Evolutionary conservation across 2,797 vertebrate genomes (phyloP).

Genomic region (Cirrhinus mrigala): DNA sequence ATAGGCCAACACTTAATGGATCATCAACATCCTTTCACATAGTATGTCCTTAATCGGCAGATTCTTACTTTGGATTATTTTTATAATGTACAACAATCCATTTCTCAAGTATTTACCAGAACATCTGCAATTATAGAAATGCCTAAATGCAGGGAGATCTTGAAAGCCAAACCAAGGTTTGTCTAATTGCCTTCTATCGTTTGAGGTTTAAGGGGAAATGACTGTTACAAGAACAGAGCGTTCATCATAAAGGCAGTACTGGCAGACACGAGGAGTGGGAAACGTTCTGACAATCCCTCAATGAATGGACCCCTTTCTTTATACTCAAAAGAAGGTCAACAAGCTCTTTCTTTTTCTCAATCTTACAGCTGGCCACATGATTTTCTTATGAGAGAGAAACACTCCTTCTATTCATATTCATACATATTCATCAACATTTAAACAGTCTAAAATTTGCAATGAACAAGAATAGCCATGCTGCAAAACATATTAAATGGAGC

Average conservation of each 20-base stretch:
- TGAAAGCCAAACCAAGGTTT: constrained; percentile 58
- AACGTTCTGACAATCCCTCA: neutral
- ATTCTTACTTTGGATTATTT: neutral
- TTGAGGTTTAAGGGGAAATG: constrained; percentile 58
- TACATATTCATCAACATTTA: constrained; percentile 19
- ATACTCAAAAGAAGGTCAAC: constrained; percentile 19
- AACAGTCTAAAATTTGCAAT: neutral
- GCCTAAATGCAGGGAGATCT: constrained; percentile 66
- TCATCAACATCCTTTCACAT: constrained; percentile 40
- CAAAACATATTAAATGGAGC: neutral
- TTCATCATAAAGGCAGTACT: constrained; percentile 49
- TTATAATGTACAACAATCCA: neutral
- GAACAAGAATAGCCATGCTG: constrained; percentile 14
- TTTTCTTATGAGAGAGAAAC: neutral
- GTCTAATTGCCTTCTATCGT: constrained; percentile 64
- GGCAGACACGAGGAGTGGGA: constrained; percentile 25
- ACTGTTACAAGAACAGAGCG: constrained; percentile 56
- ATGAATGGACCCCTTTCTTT: constrained; percentile 2
- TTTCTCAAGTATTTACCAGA: constrained; percentile 9
- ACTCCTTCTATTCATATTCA: neutral
- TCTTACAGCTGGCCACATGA: neutral
- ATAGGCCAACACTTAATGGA: constrained; percentile 41
- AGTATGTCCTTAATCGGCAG: neutral
- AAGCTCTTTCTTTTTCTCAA: neutral
- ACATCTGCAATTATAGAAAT: constrained; percentile 57